Evolutionary conservation across 2,113 vertebrate genomes (phyloP).

Genomic region (Ptyas mucosa): DNA sequence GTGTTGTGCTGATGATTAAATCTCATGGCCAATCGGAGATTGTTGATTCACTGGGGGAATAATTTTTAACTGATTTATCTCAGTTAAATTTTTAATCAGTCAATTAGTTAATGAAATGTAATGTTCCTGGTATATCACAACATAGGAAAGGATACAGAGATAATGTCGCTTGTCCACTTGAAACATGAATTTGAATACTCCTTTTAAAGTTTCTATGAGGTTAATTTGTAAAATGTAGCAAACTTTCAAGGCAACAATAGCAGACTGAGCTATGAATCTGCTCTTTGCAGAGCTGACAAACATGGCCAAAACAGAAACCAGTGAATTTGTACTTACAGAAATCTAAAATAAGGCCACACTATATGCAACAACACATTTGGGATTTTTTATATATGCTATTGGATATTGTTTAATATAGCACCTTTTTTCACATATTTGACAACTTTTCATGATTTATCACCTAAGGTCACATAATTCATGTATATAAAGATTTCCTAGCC

Average conservation of each 20-base stretch:
- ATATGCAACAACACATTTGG: not conserved
- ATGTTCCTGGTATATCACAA: not conserved
- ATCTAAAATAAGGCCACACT: not conserved
- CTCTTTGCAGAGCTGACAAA: not conserved
- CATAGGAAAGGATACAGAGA: not conserved
- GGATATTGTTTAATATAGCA: not conserved
- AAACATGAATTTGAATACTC: not conserved
- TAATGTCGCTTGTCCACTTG: not conserved
- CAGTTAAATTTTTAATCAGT: not conserved
- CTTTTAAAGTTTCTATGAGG: not conserved
- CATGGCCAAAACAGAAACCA: not conserved
- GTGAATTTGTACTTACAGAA: not conserved
- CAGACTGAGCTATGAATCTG: not conserved
- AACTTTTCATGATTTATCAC: not conserved
- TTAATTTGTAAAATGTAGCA: not conserved
- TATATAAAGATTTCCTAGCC: not conserved
- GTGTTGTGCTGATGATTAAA: not conserved
- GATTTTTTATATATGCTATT: not conserved
- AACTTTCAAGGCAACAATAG: not conserved
- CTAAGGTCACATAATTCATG: not conserved
- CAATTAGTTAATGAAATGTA: not conserved
- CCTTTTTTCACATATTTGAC: not conserved
- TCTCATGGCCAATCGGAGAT: not conserved
- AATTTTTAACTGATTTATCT: not conserved
- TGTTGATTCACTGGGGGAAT: not conserved